A percentile compares a stretch with the other conserved stretches of the same genome.
These are phyloP conservation scores for Rhinichthys klamathensis DNA, from an alignment of 2,113 vertebrate species.

Conservation along the genomic window DNA sequence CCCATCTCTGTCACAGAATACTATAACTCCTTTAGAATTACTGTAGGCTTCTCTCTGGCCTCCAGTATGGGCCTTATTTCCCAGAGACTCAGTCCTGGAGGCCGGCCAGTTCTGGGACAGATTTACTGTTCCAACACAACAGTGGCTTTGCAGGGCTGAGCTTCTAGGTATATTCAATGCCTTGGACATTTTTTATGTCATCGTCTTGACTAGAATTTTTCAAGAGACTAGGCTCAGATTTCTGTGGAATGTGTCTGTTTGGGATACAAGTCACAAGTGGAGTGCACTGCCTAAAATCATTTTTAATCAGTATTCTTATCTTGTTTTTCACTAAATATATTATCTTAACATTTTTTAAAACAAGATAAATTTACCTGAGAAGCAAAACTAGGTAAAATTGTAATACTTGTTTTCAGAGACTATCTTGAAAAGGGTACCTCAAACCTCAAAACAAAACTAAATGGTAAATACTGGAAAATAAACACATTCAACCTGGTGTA, in stretches of 20 bases:
- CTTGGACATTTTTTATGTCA: not conserved
- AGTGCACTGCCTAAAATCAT: not conserved
- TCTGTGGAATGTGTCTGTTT: not conserved
- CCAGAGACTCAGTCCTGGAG: constrained; percentile 15
- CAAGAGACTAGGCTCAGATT: not conserved
- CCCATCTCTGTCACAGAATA: not conserved
- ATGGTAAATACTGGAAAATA: too few species aligned
- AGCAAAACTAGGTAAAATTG: not conserved
- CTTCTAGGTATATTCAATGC: not conserved
- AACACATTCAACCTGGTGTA: not conserved
- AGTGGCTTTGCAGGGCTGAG: not conserved
- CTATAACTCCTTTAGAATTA: not conserved
- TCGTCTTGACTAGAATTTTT: not conserved
- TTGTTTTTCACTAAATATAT: not conserved
- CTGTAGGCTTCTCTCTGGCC: not conserved
- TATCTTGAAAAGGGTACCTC: too few species aligned
- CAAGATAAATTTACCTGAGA: not conserved
- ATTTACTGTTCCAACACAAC: constrained; percentile 15
- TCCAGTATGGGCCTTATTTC: not conserved
- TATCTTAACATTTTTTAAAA: not conserved
- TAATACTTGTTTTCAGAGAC: not conserved
- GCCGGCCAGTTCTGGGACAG: constrained; percentile 23
- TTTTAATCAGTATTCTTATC: not conserved
- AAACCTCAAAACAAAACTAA: too few species aligned
- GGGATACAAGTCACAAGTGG: not conserved